Percentiles rank a stretch among this genome's conserved stretches.
phyloP scores from a whole-genome alignment of 2,797 vertebrate species.

The Fringilla coelebs region DNA sequence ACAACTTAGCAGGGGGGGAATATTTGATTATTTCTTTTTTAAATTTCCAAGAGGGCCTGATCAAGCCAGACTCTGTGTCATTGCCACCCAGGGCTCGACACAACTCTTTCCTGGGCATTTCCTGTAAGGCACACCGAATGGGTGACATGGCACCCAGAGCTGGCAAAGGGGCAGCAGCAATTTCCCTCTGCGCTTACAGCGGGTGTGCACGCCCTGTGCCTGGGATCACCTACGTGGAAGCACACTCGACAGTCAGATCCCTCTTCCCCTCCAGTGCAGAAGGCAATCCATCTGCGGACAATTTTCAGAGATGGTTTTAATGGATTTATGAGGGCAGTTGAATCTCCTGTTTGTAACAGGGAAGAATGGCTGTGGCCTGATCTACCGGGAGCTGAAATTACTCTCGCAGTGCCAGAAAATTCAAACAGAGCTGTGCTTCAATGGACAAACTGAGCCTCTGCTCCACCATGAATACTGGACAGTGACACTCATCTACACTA shows the following conservation, averaged over 20 bases:
- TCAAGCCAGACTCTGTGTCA: not conserved
- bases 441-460: not conserved
- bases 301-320: not conserved
- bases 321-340: not conserved
- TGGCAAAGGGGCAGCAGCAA: not conserved
- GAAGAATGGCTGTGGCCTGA: fast-evolving
- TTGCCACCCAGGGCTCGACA: not conserved
- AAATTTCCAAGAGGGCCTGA: not conserved
- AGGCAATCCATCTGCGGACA: not conserved
- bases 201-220: not conserved
- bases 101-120: not conserved
- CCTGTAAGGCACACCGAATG: not conserved
- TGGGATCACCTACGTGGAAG: not conserved
- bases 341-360: not conserved
- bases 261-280: not conserved
- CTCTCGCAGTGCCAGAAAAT: not conserved
- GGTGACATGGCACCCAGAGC: not conserved
- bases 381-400: not conserved
- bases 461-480: fast-evolving
- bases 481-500: not conserved
- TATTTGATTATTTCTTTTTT: not conserved
- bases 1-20: not conserved
- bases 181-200: not conserved
- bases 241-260: not conserved
- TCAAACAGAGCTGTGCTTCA: not conserved